These are phyloP conservation scores for Psettodes erumei DNA, from an alignment of 2,113 vertebrate genomes.

Conservation along the genomic window DNA sequence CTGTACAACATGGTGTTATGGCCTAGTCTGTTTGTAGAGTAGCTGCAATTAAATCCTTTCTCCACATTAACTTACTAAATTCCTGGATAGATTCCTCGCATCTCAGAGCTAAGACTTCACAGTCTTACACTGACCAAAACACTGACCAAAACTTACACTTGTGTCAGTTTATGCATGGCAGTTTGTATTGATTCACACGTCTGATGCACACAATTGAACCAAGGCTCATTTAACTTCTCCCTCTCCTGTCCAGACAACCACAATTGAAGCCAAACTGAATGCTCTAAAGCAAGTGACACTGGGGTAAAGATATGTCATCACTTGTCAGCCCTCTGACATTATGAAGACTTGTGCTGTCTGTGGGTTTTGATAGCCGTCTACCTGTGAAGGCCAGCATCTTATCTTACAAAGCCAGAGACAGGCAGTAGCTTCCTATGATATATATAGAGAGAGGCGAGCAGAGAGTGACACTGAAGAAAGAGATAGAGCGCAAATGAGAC, in stretches of 20 bases:
- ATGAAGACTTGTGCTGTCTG: constrained; percentile 25
- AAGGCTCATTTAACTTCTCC: background rate
- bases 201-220: background rate
- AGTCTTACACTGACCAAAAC: background rate
- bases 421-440: constrained; percentile 33
- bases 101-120: background rate
- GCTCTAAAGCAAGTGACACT: constrained; percentile 20
- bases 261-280: background rate
- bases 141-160: background rate
- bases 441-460: constrained; percentile 10
- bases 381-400: constrained; percentile 48
- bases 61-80: background rate
- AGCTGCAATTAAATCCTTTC: constrained; percentile 26
- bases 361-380: constrained; percentile 49
- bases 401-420: constrained; percentile 61
- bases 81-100: too few relatives aligned
- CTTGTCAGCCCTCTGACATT: constrained; percentile 20
- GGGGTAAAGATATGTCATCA: constrained; percentile 45
- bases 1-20: constrained; percentile 36
- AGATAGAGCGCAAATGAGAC: constrained; percentile 43
- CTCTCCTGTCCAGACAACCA: background rate
- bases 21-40: background rate
- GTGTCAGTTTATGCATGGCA: background rate
- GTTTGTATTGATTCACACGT: background rate
- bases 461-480: constrained; percentile 12